phyloP scores from a whole-genome alignment of 2,797 vertebrate genomes.

The Bryconaethiops microstoma region DNA sequence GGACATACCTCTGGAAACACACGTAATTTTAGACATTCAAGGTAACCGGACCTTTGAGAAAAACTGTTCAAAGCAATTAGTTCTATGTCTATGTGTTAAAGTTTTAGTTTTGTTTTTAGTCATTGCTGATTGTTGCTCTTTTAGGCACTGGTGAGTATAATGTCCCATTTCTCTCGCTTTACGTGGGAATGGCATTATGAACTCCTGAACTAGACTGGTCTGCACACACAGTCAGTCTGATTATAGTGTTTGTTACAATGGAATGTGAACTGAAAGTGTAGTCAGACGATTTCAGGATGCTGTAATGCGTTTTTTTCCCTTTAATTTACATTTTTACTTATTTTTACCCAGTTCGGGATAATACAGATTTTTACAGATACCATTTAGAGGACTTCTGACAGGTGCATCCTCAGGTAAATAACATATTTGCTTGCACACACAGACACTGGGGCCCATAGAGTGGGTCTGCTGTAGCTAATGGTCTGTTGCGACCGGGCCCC shows the following conservation, averaged over 20 bases:
- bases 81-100: not conserved
- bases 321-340: not conserved
- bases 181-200: not conserved
- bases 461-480: not conserved
- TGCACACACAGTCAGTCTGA: not conserved
- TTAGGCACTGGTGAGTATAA: not conserved
- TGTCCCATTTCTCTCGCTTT: not conserved
- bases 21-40: not conserved
- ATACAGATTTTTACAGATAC: not conserved
- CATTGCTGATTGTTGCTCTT: not conserved
- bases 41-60: not conserved
- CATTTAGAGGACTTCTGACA: not conserved
- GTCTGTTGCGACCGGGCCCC: too few relatives aligned
- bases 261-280: conserved; percentile 1
- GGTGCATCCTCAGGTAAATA: not conserved
- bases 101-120: not conserved
- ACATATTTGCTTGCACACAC: not conserved
- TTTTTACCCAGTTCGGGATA: not conserved
- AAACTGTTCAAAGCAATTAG: not conserved
- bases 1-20: not conserved
- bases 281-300: not conserved
- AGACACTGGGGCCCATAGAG: not conserved
- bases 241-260: conserved; percentile 7
- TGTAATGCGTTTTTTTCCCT: not conserved
- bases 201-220: not conserved